These are phyloP conservation scores for Neoseiulus cucumeris DNA, from an alignment of 1,140 invertebrate species.

Conservation along the genomic window DNA sequence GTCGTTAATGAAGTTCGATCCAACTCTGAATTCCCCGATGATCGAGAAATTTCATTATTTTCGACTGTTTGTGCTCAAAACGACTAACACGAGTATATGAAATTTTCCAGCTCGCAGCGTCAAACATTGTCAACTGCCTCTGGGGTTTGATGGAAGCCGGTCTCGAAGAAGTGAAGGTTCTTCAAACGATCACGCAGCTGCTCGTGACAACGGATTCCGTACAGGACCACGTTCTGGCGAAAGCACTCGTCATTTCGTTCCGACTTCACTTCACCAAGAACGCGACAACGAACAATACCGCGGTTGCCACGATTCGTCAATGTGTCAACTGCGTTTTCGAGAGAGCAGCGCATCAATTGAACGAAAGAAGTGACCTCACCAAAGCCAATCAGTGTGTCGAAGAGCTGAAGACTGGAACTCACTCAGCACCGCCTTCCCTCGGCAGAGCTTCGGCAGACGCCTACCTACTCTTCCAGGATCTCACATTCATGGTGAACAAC, in stretches of 20 bases:
- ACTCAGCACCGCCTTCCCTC: constrained; percentile 52
- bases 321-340: constrained; percentile 92
- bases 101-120: constrained; percentile 42
- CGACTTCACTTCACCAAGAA: constrained; percentile 83
- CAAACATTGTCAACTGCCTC: constrained; percentile 74
- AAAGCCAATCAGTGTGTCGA: constrained; percentile 30
- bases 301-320: constrained; percentile 86
- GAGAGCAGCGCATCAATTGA: constrained; percentile 40
- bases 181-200: constrained; percentile 83
- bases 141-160: constrained; percentile 80
- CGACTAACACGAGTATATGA: too few relatives aligned
- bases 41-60: constrained; percentile 39
- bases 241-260: constrained; percentile 84
- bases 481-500: constrained; percentile 85
- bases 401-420: constrained; percentile 53
- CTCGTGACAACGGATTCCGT: constrained; percentile 83
- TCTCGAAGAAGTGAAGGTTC: constrained; percentile 80
- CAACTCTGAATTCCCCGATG: neutral
- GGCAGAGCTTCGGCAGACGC: constrained; percentile 79
- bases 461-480: constrained; percentile 86
- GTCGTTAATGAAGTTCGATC: neutral
- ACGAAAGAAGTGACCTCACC: constrained; percentile 12
- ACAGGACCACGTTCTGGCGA: constrained; percentile 74
- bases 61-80: constrained; percentile 16
- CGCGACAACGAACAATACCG: constrained; percentile 80